A percentile compares a stretch with the other conserved stretches of the same genome.
Evolutionary conservation across 1,140 invertebrate genomes (phyloP).

Genomic region (Lepidurus apus): DNA sequence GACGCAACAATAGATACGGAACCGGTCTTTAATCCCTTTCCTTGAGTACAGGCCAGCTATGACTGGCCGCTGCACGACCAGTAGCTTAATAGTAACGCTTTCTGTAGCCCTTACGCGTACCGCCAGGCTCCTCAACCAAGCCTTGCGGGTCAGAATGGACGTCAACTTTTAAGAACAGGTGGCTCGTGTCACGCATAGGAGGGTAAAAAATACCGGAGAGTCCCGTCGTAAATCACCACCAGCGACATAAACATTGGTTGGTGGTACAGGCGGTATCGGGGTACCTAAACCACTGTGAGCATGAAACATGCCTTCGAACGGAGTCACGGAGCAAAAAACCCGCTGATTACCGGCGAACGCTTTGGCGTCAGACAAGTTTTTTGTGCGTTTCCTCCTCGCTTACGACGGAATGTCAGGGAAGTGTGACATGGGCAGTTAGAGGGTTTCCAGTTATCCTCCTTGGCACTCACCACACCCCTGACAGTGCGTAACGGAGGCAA

Average conservation of each 20-base stretch:
- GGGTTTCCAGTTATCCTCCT: background rate
- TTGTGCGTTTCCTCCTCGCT: background rate
- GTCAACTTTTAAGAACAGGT: conserved; percentile 10
- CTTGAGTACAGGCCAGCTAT: background rate
- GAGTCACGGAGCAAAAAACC: background rate
- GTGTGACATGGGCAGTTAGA: conserved; percentile 10
- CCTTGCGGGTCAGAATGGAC: background rate
- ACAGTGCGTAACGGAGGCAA: background rate
- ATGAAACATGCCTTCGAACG: background rate
- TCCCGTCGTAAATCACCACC: background rate
- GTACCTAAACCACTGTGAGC: background rate
- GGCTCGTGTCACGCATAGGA: conserved; percentile 3
- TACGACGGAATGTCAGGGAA: background rate
- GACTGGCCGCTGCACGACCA: background rate
- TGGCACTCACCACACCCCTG: background rate
- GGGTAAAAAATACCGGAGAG: background rate
- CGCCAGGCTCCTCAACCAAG: background rate
- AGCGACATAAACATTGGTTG: background rate
- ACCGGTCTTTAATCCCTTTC: background rate
- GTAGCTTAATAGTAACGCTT: background rate
- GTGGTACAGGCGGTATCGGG: conserved; percentile 10
- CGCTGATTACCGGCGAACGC: background rate
- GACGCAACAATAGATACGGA: background rate
- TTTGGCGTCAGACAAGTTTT: background rate
- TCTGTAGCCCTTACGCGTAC: background rate